These are phyloP conservation scores for Sebastes elongatus DNA, from an alignment of 2,797 vertebrate genomes.

Conservation along the genomic window DNA sequence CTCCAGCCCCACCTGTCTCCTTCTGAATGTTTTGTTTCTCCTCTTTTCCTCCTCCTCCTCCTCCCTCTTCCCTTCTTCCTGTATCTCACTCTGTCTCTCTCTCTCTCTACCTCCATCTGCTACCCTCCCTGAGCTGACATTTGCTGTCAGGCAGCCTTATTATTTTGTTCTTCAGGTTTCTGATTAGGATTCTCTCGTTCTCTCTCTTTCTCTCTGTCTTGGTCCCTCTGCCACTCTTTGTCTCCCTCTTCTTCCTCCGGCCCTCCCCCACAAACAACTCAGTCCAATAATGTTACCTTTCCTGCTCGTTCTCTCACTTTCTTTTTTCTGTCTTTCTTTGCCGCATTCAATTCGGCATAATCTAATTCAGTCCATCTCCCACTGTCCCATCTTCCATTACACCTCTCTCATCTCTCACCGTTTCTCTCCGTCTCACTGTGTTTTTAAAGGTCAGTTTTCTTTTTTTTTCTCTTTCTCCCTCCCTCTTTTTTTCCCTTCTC, in stretches of 20 bases:
- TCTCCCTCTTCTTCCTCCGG: conserved; percentile 9
- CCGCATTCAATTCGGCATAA: conserved; percentile 63
- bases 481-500: neutral
- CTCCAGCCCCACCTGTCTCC: conserved; percentile 58
- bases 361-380: conserved; percentile 59
- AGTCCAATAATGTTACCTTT: conserved; percentile 39
- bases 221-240: conserved; percentile 24
- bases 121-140: conserved; percentile 74
- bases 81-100: conserved; percentile 7
- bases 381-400: conserved; percentile 47
- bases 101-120: conserved; percentile 43
- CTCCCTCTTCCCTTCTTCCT: conserved; percentile 14
- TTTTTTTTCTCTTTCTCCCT: conserved; percentile 1
- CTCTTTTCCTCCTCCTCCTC: neutral
- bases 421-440: conserved; percentile 35
- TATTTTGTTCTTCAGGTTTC: conserved; percentile 79
- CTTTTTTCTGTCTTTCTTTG: conserved; percentile 38
- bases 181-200: conserved; percentile 74
- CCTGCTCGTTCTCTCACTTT: conserved; percentile 24
- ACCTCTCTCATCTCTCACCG: conserved; percentile 46
- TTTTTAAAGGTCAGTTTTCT: conserved; percentile 74
- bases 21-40: conserved; percentile 38
- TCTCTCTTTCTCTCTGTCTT: conserved; percentile 27
- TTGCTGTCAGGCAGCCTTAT: conserved; percentile 80
- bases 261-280: conserved; percentile 34